Conservation (phyloP, 2,888 invertebrate species). For the Cordilura impudica region DNA sequence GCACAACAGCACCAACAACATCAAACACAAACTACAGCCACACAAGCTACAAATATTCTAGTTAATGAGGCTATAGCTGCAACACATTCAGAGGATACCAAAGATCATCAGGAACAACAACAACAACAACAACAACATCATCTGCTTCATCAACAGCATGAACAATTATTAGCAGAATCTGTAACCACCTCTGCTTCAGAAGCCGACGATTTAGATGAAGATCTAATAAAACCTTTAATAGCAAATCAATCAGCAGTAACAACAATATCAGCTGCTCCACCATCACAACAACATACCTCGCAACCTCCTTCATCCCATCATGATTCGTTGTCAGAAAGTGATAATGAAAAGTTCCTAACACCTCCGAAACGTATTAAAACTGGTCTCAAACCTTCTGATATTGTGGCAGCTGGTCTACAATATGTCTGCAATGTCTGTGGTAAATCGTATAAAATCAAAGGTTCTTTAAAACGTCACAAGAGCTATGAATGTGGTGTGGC, state of each 20-base stretch:
- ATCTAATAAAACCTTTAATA: conserved; percentile 41
- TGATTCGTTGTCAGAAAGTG: conserved; percentile 39
- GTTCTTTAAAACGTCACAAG: conserved; percentile 87
- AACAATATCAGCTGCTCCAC: conserved; percentile 1
- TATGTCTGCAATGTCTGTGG: conserved; percentile 85
- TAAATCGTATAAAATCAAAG: conserved; percentile 89
- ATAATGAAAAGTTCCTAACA: conserved; percentile 50
- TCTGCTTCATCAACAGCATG: conserved; percentile 8
- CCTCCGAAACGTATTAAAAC: conserved; percentile 53
- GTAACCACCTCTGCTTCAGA: conserved; percentile 54
- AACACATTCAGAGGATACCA: conserved; percentile 11
- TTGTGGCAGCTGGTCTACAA: conserved; percentile 64
- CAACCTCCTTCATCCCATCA: too few relatives aligned
- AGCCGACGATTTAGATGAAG: conserved; percentile 44
- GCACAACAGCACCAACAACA: conserved; percentile 58
- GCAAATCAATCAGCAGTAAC: neutral
- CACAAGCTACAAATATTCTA: conserved; percentile 51
- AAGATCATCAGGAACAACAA: conserved; percentile 28
- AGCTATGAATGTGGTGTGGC: conserved; percentile 84
- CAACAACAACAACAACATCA: conserved; percentile 44
- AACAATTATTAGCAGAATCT: conserved; percentile 46
- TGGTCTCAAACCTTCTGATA: conserved; percentile 44
- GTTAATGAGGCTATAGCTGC: conserved; percentile 50
- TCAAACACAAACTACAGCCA: conserved; percentile 40
- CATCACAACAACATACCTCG: neutral